These are phyloP conservation scores for Cydia splendana DNA, from an alignment of 1,140 invertebrate species.

Conservation along the genomic window DNA sequence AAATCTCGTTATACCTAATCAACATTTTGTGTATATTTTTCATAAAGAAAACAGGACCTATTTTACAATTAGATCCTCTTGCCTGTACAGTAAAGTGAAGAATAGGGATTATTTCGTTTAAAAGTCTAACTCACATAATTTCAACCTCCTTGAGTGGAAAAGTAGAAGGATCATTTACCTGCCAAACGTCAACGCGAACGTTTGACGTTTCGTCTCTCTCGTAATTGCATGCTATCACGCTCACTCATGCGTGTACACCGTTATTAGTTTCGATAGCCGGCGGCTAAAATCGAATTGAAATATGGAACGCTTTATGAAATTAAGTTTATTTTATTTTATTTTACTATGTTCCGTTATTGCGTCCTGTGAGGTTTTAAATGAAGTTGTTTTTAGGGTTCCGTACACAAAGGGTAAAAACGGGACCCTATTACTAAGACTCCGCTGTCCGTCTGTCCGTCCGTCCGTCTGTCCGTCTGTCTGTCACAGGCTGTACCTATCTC, in stretches of 20 bases:
- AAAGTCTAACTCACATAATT: not conserved
- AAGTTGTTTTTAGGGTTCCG: too few species aligned
- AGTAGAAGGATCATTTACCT: conserved; percentile 10
- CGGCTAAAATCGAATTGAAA: not conserved
- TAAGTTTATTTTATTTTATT: not conserved
- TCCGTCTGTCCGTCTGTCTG: too few species aligned
- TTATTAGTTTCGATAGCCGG: conserved; percentile 21
- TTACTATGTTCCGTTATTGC: not conserved
- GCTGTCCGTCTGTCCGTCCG: too few species aligned
- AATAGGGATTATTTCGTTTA: not conserved
- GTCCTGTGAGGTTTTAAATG: not conserved
- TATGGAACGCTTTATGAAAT: conserved; percentile 6
- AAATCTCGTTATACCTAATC: too few species aligned
- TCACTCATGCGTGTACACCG: conserved; percentile 9
- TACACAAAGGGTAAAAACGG: too few species aligned
- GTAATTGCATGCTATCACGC: conserved; percentile 27
- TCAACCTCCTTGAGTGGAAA: not conserved
- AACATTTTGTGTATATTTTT: too few species aligned
- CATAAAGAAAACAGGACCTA: too few species aligned
- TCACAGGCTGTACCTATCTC: too few species aligned
- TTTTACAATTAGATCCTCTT: too few species aligned
- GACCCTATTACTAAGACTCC: too few species aligned
- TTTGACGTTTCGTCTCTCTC: conserved; percentile 13
- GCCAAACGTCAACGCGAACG: conserved; percentile 14
- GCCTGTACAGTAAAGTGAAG: too few species aligned